These are phyloP conservation scores for Megaceryle torquata DNA, from an alignment of 2,113 vertebrate species.

Conservation along the genomic window DNA sequence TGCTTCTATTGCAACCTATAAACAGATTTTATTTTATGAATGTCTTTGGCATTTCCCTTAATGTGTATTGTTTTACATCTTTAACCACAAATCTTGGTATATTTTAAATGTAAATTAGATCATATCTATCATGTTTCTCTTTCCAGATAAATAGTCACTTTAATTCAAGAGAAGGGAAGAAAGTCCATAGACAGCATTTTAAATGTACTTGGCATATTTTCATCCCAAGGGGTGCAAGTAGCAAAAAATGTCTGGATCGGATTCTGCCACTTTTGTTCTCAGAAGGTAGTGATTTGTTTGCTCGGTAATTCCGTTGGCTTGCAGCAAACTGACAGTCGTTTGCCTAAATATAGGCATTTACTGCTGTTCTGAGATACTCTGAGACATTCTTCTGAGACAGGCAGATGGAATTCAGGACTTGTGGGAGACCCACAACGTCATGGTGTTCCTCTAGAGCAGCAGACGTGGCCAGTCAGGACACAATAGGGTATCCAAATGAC, in stretches of 20 bases:
- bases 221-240: not conserved
- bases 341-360: not conserved
- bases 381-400: not conserved
- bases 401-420: not conserved
- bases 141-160: slow-evolving; percentile 19
- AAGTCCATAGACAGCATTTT: not conserved
- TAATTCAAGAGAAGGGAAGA: not conserved
- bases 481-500: not conserved
- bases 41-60: slow-evolving; percentile 55
- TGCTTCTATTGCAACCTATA: slow-evolving; percentile 33
- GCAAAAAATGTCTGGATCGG: not conserved
- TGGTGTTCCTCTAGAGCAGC: not conserved
- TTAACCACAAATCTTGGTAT: slow-evolving; percentile 48
- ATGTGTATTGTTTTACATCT: slow-evolving; percentile 49
- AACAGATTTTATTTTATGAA: slow-evolving; percentile 56
- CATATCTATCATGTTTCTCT: not conserved
- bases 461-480: not conserved
- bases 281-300: not conserved
- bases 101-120: slow-evolving; percentile 53
- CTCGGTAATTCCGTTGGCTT: not conserved
- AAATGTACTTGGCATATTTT: not conserved
- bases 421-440: not conserved
- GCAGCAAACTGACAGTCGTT: not conserved
- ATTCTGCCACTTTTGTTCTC: not conserved
- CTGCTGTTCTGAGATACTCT: not conserved